These are phyloP conservation scores for Myotis pilosus DNA, from an alignment of 2,797 vertebrate species.

Conservation along the genomic window DNA sequence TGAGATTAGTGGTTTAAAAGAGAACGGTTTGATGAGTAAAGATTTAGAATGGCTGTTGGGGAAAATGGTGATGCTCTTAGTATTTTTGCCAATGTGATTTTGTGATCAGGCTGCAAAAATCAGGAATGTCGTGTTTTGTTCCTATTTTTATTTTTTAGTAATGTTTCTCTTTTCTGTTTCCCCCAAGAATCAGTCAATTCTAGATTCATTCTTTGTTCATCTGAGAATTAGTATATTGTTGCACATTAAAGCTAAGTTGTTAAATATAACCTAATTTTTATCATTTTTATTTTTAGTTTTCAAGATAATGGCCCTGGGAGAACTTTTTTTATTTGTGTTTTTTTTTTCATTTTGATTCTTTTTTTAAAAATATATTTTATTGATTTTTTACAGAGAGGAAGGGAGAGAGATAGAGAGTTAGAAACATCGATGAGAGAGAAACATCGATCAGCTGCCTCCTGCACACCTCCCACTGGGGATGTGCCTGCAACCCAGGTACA, in stretches of 20 bases:
- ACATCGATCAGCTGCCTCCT: too few relatives aligned
- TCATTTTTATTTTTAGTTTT: conserved; percentile 22
- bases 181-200: neutral
- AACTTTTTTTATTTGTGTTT: neutral
- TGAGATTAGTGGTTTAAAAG: conserved; percentile 17
- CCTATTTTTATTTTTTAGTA: neutral
- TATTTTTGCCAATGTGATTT: neutral
- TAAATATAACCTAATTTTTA: conserved; percentile 32
- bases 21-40: conserved; percentile 36
- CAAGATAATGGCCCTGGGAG: neutral
- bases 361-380: too few relatives aligned
- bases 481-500: too few relatives aligned
- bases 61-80: neutral
- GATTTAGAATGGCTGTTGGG: neutral
- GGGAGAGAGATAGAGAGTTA: too few relatives aligned
- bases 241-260: conserved; percentile 15
- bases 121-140: neutral
- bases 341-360: neutral
- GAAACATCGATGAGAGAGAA: too few relatives aligned
- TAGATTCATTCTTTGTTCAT: conserved; percentile 38
- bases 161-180: neutral
- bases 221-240: conserved; percentile 7
- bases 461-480: too few relatives aligned
- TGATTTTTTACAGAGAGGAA: too few relatives aligned
- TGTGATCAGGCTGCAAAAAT: conserved; percentile 36